A percentile compares a stretch with the other conserved stretches of the same genome.
Conservation (phyloP, 1,140 invertebrate species). For the Hesperophylax magnus region DNA sequence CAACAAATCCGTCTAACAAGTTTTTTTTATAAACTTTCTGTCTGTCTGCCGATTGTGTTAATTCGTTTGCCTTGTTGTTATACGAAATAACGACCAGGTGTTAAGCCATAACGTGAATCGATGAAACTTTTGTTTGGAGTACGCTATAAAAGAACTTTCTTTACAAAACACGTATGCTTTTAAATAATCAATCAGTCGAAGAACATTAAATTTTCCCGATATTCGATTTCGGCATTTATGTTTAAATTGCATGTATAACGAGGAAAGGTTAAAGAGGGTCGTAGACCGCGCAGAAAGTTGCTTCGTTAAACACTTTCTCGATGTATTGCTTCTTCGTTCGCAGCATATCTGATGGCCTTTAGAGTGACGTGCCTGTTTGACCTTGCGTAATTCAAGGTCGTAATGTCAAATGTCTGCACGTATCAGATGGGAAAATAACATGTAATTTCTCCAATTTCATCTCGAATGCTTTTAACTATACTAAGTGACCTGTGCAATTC, state of each 20-base stretch:
- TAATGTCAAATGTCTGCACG: not conserved
- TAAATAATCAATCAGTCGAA: not conserved
- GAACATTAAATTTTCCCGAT: not conserved
- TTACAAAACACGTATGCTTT: not conserved
- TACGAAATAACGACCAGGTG: not conserved
- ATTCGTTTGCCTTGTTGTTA: not conserved
- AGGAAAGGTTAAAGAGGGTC: not conserved
- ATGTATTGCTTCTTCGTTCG: not conserved
- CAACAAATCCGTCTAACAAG: no score
- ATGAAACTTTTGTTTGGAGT: not conserved
- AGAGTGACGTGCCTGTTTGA: not conserved
- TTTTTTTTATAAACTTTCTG: no score
- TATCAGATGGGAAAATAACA: not conserved
- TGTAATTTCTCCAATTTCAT: not conserved
- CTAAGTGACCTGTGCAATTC: not conserved
- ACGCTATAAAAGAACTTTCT: not conserved
- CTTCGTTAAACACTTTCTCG: slow-evolving; percentile 6
- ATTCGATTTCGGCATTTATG: not conserved
- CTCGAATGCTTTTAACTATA: not conserved
- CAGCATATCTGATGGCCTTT: not conserved
- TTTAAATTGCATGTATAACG: not conserved
- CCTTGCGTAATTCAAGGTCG: not conserved
- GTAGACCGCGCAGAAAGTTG: not conserved
- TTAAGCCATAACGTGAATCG: not conserved
- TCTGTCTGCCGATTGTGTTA: not conserved